These are phyloP conservation scores for Sminthurinus signatus DNA, from an alignment of 1,140 invertebrate species.

Conservation along the genomic window DNA sequence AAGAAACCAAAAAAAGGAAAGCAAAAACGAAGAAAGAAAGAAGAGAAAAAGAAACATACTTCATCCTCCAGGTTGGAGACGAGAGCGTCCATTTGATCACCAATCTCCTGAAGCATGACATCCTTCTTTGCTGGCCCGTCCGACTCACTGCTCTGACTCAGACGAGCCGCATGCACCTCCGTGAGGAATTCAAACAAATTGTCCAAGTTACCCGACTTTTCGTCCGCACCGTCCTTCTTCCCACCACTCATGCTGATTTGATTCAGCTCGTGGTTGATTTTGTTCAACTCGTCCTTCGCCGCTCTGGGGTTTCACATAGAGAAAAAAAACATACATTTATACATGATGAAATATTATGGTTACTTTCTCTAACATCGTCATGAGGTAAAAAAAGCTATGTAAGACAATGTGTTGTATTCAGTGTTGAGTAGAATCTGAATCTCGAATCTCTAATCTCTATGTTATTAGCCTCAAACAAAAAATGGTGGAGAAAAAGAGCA, in stretches of 20 bases:
- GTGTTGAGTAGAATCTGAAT: no score
- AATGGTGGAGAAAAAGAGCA: no score
- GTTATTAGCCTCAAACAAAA: no score
- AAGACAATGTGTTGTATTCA: no score
- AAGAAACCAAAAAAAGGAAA: no score
- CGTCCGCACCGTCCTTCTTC: slow-evolving; percentile 24
- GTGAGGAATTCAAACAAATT: slow-evolving; percentile 89
- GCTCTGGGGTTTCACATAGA: no score
- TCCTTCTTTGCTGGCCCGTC: slow-evolving; percentile 41
- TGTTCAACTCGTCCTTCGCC: slow-evolving; percentile 41
- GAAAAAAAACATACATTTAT: no score
- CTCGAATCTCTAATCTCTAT: no score
- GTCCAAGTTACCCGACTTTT: slow-evolving; percentile 68
- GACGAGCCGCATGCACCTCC: slow-evolving; percentile 56
- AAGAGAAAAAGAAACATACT: slow-evolving; percentile 20
- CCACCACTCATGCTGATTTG: slow-evolving; percentile 40
- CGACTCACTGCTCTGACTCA: slow-evolving; percentile 47
- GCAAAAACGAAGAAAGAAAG: no score
- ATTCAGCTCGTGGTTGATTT: slow-evolving; percentile 62
- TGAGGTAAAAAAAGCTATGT: no score
- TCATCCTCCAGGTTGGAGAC: slow-evolving; percentile 51
- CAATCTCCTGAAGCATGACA: slow-evolving; percentile 74
- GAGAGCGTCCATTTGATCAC: slow-evolving; percentile 71
- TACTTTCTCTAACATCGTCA: no score
- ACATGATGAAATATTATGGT: no score